Conservation (phyloP, 1,140 invertebrate genomes). For the Vanessa atalanta region DNA sequence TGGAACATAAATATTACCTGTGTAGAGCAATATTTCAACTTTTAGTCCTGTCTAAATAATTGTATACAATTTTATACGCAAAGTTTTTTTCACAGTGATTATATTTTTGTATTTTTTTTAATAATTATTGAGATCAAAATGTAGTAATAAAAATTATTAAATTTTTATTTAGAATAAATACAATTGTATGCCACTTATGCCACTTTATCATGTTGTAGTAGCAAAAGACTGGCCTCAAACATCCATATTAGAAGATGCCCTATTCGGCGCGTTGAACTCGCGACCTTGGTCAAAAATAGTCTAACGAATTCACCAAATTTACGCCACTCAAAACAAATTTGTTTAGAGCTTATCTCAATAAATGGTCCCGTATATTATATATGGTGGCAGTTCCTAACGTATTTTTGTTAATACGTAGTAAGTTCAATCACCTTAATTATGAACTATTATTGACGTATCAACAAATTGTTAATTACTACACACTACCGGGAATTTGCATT, state of each 20-base stretch:
- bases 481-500: too few relatives aligned
- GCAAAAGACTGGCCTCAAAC: constrained; percentile 19
- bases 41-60: background rate
- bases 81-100: too few relatives aligned
- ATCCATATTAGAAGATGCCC: constrained; percentile 40
- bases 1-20: background rate
- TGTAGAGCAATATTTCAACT: background rate
- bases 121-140: too few relatives aligned
- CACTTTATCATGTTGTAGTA: constrained; percentile 3
- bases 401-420: too few relatives aligned
- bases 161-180: too few relatives aligned
- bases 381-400: constrained; percentile 30
- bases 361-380: constrained; percentile 42
- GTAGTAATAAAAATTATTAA: too few relatives aligned
- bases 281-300: constrained; percentile 68
- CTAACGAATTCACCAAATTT: constrained; percentile 69
- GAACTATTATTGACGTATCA: too few relatives aligned
- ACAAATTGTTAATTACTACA: too few relatives aligned
- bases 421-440: too few relatives aligned
- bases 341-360: constrained; percentile 64
- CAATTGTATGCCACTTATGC: too few relatives aligned
- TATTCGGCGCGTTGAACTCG: constrained; percentile 62
- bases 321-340: constrained; percentile 60
- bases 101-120: too few relatives aligned
- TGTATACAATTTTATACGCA: background rate